Base-by-base conservation (phyloP, 2,113 vertebrate genomes). In the Glaucomys volans region DNA sequence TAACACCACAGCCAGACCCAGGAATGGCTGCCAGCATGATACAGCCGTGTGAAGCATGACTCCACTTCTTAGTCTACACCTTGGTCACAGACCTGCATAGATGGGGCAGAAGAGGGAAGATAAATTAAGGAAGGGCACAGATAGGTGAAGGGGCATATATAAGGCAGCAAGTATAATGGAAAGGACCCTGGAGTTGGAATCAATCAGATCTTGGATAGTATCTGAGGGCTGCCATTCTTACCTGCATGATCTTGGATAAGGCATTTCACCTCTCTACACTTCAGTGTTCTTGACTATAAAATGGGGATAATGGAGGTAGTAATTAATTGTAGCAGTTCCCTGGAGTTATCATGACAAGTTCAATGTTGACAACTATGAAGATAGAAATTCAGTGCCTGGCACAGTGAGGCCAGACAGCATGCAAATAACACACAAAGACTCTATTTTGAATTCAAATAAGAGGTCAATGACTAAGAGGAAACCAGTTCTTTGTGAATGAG, bases 31-130 rank as follows among this genome's bases (percentile, higher is more conserved):
- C 99, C 99, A 99, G 98, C 98, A 99, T 98, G 99, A 99, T 97
- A 99, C 92, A 98, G 99, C 99, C 96, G 99, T 99, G 99, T 99
- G 99, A 99, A 98, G 99, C 99, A 99, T 99, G 99, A 99, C 99
- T 99, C 99, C 99, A 99, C 99, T 98, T 98, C 99, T 99, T 97
- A 98, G 98, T 99, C 98, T 98, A 99, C 98, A 98, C 99, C 99
- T 99, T 98, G 72, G 99, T 99, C 99, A 99, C 98, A 66, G 99
- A 98, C 99, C 99, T 99, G 98, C 95, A 98, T 96, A 80, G 88
- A 88, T 66, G 96, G 97, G 77, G 96, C 62, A 85, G 96, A 97
- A 90, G 98, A 47, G 66, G 50, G 22, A 66, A 66, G 75, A 83
- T 28, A 98, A 66, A 83, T 16, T 20, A 37, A 66, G 40, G 95